Conservation (phyloP, 1,140 invertebrate species). For the Orius laevigatus region DNA sequence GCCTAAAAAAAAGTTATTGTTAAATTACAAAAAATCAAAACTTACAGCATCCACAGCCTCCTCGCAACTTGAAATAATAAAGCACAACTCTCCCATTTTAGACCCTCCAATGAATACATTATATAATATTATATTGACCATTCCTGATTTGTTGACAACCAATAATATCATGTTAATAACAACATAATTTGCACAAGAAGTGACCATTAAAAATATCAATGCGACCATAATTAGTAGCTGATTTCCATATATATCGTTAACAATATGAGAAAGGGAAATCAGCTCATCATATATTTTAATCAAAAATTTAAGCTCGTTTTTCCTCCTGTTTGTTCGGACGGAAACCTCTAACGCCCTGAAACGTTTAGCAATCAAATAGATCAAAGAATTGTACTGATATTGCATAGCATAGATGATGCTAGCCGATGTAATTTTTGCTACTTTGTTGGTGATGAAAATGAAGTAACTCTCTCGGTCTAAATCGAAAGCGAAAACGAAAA, state of each 20-base stretch:
- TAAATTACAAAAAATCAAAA: no score
- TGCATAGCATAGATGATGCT: no score
- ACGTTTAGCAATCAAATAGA: no score
- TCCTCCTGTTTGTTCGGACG: not conserved
- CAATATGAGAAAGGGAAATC: not conserved
- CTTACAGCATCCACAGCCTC: constrained; percentile 1
- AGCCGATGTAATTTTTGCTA: no score
- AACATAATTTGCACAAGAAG: constrained; percentile 7
- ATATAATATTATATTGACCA: not conserved
- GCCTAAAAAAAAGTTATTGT: no score
- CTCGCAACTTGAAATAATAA: constrained; percentile 1
- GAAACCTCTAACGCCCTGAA: no score
- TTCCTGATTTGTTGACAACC: not conserved
- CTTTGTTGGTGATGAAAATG: no score
- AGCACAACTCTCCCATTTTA: not conserved
- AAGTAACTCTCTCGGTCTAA: no score
- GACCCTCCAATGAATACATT: not conserved
- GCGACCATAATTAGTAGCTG: not conserved
- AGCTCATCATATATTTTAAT: constrained; percentile 2
- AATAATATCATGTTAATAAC: not conserved
- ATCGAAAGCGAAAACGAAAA: no score
- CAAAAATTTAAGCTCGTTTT: not conserved
- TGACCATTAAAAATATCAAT: constrained; percentile 3
- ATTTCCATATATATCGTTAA: constrained; percentile 3
- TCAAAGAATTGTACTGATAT: no score